Base-by-base conservation (phyloP, 2,797 vertebrate species). In the Ptychobarbus kaznakovi region DNA sequence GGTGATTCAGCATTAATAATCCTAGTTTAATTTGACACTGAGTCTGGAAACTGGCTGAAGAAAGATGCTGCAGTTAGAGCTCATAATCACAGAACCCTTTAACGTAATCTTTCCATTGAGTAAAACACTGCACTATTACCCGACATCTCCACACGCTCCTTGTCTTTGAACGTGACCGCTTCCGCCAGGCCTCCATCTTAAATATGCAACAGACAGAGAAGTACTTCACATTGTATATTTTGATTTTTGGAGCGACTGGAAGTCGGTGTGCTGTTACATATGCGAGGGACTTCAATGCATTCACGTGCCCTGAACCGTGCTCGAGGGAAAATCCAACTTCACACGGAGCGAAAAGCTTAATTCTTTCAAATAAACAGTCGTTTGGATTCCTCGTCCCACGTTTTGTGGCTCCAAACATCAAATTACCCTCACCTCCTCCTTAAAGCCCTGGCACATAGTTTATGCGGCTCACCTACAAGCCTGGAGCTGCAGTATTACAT, bases 331-430 rank as follows among this genome's bases (percentile, higher is more conserved):
- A 61, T 68, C 74, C 32, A 9, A 46, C 53, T 72, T 74, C 79
- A 53, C 85, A 72, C 2, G 8, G 86, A 85, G 89, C 83, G 87
- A 88, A 85, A 87, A 74, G 78, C 88, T 79, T 51, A 25, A 75
- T 75, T 83, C 70, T 66, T 28, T 18, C 25, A 82, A 83, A 70
- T 75, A 84, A 80, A 85, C 89, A 87, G 65, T 84, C 63, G 7
- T 80, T 40, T 80, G 12, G 61, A 53, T 72, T 42, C 42, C 77
- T 86, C 87, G 81, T 87, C 88, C 89, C 87, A 84, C 79, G 44
- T 58, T 42, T n/a, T 22, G 85, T 25, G n/a, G 74, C 75, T 78
- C 65, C 49, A 61, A 84, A 79, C 83, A 85, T 85, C 12, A 42
- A 63, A 85, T 80, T 73, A 73, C 68, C 76, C 16, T 58, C 65